Base-by-base conservation (phyloP, 2,113 vertebrate genomes). In the Amblyornis subalaris region DNA sequence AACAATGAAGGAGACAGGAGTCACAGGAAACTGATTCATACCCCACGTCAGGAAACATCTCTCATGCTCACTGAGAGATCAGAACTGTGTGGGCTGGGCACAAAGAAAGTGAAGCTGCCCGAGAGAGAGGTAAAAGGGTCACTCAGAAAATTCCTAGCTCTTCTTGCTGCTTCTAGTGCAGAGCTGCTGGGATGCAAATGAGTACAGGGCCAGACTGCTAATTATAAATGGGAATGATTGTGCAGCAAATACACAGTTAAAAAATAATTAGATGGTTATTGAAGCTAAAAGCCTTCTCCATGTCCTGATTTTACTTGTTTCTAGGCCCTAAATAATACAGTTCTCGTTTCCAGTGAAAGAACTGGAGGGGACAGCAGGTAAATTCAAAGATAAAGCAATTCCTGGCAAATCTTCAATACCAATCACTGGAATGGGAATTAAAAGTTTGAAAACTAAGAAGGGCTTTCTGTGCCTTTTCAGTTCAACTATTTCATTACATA, bases 1-100 rank as follows among this genome's bases (percentile, higher is more conserved):
- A 87, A 96, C 66, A 80, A 87, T 28, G 42, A 55, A 51, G 15
- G 55, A 87, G 91, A 65, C 4, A 29, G 82, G 90, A 82, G 33
- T 72, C 40, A 74, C 64, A 88, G 82, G 88, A 93, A 29, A 48
- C 83, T 89, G 72, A 93, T 89, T 95, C 94, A 86, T 42, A 61
- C 70, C 74, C 44, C 88, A 73, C 24, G 83, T 78, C 81, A 84
- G 91, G 92, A 85, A 78, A 42, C 69, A 33, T 94, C 93, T 67
- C 82, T 95, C 85, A 36, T 73, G 93, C 82, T 93, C 50, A 48
- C 85, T 38, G 88, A 85, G 53, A 79, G 36, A 73, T 55, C 64
- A 51, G 21, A 64, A 35, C 40, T 36, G 73, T 10, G 50, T 21
- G n/a, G 73, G 69, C 67, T 25, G 36, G n/a, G 8, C 29, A 71